Evolutionary conservation across 2,797 vertebrate species (phyloP).

Genomic region (Kryptopterus vitreolus): DNA sequence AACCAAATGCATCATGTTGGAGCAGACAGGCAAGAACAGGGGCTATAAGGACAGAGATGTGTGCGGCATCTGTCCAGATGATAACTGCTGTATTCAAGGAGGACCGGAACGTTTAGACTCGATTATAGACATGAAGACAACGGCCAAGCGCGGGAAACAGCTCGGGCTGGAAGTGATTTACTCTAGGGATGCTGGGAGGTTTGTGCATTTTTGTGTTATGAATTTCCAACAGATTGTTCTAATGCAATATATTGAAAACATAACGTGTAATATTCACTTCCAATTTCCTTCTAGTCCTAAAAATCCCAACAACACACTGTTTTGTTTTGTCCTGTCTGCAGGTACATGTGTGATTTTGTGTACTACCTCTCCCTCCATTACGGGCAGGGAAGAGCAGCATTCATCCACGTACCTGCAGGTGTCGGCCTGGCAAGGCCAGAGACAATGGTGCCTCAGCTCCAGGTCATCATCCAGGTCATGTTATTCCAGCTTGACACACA

Average conservation of each 20-base stretch:
- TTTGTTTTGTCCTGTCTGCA: slow-evolving; percentile 55
- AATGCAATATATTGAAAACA: not conserved
- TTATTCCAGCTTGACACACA: slow-evolving; percentile 59
- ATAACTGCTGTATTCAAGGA: slow-evolving; percentile 71
- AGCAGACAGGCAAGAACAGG: slow-evolving; percentile 82
- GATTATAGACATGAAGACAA: slow-evolving; percentile 72
- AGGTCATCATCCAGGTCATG: slow-evolving; percentile 65
- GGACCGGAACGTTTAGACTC: slow-evolving; percentile 79
- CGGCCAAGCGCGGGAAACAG: slow-evolving; percentile 66
- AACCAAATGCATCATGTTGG: slow-evolving; percentile 71
- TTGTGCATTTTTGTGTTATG: slow-evolving; percentile 4
- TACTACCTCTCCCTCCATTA: slow-evolving; percentile 80
- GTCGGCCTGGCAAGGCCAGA: slow-evolving; percentile 62
- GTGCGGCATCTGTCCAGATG: slow-evolving; percentile 72
- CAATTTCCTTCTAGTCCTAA: no score
- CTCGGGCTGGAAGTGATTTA: slow-evolving; percentile 70
- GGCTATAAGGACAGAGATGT: slow-evolving; percentile 79
- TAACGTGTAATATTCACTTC: no score
- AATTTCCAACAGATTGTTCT: not conserved
- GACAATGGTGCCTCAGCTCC: slow-evolving; percentile 73
- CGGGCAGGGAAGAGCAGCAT: slow-evolving; percentile 69
- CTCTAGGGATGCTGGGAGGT: slow-evolving; percentile 86
- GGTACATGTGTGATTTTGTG: slow-evolving; percentile 82
- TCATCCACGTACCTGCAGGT: slow-evolving; percentile 77
- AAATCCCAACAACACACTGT: no score